These are phyloP conservation scores for Ecliptopera silaceata DNA, from an alignment of 2,888 invertebrate species.

Conservation along the genomic window DNA sequence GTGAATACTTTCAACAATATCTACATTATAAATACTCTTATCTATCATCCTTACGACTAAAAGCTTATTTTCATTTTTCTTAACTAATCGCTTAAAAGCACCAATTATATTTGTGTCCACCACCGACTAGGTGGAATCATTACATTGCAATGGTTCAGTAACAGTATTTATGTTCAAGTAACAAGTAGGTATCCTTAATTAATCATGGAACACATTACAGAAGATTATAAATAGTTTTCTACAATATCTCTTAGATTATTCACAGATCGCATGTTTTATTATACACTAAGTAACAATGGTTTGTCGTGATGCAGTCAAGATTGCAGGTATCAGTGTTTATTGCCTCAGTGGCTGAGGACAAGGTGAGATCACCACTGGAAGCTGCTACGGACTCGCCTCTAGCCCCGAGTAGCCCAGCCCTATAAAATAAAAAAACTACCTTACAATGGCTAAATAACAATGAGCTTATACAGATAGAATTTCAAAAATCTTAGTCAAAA, in stretches of 20 bases:
- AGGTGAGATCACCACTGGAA: constrained; percentile 82
- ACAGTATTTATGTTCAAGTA: constrained; percentile 83
- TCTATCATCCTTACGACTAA: constrained; percentile 82
- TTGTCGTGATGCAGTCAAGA: constrained; percentile 84
- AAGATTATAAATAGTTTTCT: constrained; percentile 84
- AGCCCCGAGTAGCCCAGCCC: constrained; percentile 88
- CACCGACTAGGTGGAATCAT: constrained; percentile 84
- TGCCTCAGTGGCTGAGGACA: constrained; percentile 79
- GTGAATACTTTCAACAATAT: constrained; percentile 83
- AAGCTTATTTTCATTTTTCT: constrained; percentile 82
- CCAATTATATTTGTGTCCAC: constrained; percentile 83
- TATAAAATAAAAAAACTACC: constrained; percentile 51
- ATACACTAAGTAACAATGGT: constrained; percentile 85
- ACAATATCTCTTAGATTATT: constrained; percentile 84
- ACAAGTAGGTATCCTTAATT: constrained; percentile 82
- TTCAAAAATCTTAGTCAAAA: too few relatives aligned
- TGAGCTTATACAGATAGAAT: too few relatives aligned
- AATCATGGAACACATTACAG: constrained; percentile 86
- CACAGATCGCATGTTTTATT: constrained; percentile 88
- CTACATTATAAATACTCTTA: constrained; percentile 83
- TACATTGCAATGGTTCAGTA: constrained; percentile 84
- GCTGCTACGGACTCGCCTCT: constrained; percentile 83
- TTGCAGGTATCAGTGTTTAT: constrained; percentile 84
- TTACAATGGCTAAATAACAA: constrained; percentile 28
- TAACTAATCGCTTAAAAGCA: constrained; percentile 82